Base-by-base conservation (phyloP, 2,888 invertebrate species). In the Anorthoa munda region DNA sequence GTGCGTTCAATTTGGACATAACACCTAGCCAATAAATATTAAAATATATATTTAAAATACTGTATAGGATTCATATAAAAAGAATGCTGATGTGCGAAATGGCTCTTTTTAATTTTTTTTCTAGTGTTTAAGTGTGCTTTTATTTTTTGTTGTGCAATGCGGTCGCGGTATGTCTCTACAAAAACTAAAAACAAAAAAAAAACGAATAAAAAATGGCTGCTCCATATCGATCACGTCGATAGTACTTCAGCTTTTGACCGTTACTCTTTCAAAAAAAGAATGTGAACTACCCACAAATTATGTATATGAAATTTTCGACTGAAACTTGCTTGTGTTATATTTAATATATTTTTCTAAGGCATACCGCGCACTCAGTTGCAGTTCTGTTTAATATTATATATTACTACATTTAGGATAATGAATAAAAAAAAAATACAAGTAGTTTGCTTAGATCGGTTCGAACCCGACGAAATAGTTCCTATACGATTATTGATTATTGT, bases 81-180 rank as follows among this genome's bases (percentile, higher is more conserved):
- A 81, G 83, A 86, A 87, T 82, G 86, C 77, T 90, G 88, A 90
- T 91, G 92, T 92, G 93, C 87, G 89, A 90, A 83, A 79, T 77
- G 82, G 77, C 81, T 85, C 79, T 83, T 86, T 84, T 84, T 87
- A 85, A 86, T 90, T 91, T 90, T 91, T 93, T 93, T 92, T 88
- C 88, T 95, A 94, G 93, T 91, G 83, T 89, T 72, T 95, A 95
- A 94, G 94, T 87, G 93, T 92, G 94, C 93, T 95, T 94, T 93
- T 94, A 83, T 91, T 92, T 88, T 81, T 86, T 84, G 84, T 85
- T 75, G 77, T 72, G 75, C 68, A 66, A 39, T 65, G 58, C 7
- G 75, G 69, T 76, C 85, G 83, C 86, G 87, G 89, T 82, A 81
- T 84, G 77, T 77, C 68, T 75, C 21, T 31, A 26, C 50, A 51